phyloP scores from a whole-genome alignment of 2,888 invertebrate genomes.

The Drosophila maculinotata region DNA sequence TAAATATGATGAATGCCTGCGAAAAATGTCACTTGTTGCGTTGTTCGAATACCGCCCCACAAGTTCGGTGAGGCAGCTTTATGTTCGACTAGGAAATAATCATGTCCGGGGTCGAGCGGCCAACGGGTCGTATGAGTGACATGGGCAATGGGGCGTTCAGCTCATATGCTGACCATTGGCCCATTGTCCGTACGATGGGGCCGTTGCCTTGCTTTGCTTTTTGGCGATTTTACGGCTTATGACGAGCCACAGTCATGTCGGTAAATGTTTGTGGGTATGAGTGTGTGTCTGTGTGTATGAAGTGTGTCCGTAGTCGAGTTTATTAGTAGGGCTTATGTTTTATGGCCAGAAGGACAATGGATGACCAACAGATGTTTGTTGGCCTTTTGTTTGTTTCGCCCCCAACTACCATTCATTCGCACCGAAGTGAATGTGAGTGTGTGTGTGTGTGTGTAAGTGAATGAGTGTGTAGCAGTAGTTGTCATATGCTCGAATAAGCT shows the following conservation, averaged over 20 bases:
- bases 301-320: constrained; percentile 71
- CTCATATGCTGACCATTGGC: constrained; percentile 52
- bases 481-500: constrained; percentile 80
- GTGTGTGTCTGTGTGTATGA: constrained; percentile 44
- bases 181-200: constrained; percentile 53
- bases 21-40: constrained; percentile 83
- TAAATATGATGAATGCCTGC: constrained; percentile 82
- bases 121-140: constrained; percentile 72
- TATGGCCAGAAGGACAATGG: constrained; percentile 77
- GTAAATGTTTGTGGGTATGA: constrained; percentile 15
- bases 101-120: constrained; percentile 61
- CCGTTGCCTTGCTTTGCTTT: constrained; percentile 75
- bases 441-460: constrained; percentile 6
- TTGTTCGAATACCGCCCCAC: constrained; percentile 29
- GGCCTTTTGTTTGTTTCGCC: constrained; percentile 70
- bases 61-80: constrained; percentile 49
- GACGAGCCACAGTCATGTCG: constrained; percentile 59
- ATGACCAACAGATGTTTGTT: constrained; percentile 77
- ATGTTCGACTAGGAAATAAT: constrained; percentile 80
- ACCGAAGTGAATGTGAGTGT: constrained; percentile 12
- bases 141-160: constrained; percentile 58
- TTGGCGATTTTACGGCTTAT: constrained; percentile 82
- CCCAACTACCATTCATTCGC: constrained; percentile 29
- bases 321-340: constrained; percentile 80
- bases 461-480: constrained; percentile 48